Base-by-base conservation (phyloP, 2,797 vertebrate species). In the Lithobates sylvaticus region DNA sequence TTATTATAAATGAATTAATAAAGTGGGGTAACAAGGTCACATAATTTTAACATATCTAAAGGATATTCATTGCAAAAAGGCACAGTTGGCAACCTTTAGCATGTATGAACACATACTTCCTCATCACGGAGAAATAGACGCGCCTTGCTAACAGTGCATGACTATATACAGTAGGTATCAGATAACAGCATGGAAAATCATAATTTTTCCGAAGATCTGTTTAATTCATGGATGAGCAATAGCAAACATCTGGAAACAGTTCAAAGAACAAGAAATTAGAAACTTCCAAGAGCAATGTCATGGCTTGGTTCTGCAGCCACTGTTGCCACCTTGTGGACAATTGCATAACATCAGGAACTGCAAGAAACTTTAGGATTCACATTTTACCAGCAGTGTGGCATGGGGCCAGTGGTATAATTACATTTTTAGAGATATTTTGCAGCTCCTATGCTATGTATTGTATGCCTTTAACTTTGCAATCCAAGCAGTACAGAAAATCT, bases 311-410 rank as follows among this genome's bases (percentile, higher is more conserved):
- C 34, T 61, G 32, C 12, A 76, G 73, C 15, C 34, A 68, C 10
- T 70, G 72, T n/a, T 44, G 78, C 78, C 78, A 76, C 47, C 84
- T 81, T 50, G 72, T 81, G 84, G 78, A 42, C 78, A 76, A 47
- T 32, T 8, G 7, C 2, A 42, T 2, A 34, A 9, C 13, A 32
- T 13, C 26, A 42, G 36, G 64, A 39, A 4, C 42, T 34, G 26
- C 8, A 18, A 76, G 26, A 76, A 18, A 27, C 9, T 54, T n/a
- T 4, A 58, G 16, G 10, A 50, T 32, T 47, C 36, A 42, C 21
- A 42, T 42, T 26, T 39, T 10, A 39, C 8, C n/a, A 54, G 15
- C 15, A 18, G 54, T 61, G 54, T 6, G 54, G 5, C 4, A 58
- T 23, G 54, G n/a, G n/a, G n/a, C n/a, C n/a, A n/a, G n/a, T n/a